Evolutionary conservation across 2,888 invertebrate species (phyloP).

Genomic region (Marronus borbonicus): DNA sequence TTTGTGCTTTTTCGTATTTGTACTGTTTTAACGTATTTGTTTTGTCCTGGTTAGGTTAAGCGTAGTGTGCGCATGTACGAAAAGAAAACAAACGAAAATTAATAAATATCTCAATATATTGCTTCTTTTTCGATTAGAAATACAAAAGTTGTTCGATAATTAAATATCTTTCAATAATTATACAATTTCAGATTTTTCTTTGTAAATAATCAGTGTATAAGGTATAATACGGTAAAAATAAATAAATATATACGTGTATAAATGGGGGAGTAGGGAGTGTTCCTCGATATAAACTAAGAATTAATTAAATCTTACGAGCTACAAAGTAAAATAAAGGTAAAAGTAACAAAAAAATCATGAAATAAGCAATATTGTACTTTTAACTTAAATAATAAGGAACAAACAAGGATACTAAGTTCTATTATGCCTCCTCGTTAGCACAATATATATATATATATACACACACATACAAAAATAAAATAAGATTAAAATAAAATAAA

Average conservation of each 20-base stretch:
- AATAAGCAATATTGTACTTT: too few species aligned
- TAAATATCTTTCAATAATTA: conserved; percentile 12
- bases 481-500: neutral
- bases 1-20: neutral
- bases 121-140: conserved; percentile 16
- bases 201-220: neutral
- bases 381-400: neutral
- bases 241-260: conserved; percentile 29
- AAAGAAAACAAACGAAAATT: neutral
- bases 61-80: neutral
- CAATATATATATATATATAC: neutral
- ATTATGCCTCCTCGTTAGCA: neutral
- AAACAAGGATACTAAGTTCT: neutral
- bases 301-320: conserved; percentile 7
- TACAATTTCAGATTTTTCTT: conserved; percentile 20
- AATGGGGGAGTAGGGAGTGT: too few species aligned
- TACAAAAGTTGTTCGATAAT: conserved; percentile 20
- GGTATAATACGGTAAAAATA: conserved; percentile 18
- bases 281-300: neutral
- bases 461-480: neutral
- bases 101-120: conserved; percentile 43
- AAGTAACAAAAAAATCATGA: too few species aligned
- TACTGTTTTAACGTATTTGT: neutral
- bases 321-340: neutral
- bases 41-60: neutral